Conservation (phyloP, 2,888 invertebrate species). For the Vanessa cardui region DNA sequence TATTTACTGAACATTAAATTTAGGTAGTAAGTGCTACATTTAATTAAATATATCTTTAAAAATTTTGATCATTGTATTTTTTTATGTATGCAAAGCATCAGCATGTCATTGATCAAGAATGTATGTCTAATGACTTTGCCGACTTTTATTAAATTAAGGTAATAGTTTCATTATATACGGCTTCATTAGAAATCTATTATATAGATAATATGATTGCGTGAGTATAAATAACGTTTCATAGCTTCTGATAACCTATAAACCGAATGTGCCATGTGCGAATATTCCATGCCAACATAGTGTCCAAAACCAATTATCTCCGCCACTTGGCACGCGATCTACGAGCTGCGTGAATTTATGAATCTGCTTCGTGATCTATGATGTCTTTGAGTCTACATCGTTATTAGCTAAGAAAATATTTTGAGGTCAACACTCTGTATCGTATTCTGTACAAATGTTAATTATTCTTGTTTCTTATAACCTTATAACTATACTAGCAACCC, state of each 20-base stretch:
- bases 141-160: no score
- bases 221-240: constrained; percentile 23
- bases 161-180: no score
- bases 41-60: no score
- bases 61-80: no score
- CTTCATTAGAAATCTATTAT: background rate
- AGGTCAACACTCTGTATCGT: background rate
- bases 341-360: constrained; percentile 46
- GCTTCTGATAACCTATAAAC: constrained; percentile 37
- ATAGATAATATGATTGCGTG: constrained; percentile 16
- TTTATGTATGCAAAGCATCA: no score
- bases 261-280: constrained; percentile 42
- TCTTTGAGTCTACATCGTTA: constrained; percentile 15
- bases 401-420: constrained; percentile 6
- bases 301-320: constrained; percentile 69
- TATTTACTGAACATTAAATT: no score
- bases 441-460: background rate
- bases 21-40: no score
- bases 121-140: no score
- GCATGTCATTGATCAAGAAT: no score
- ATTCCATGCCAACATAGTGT: constrained; percentile 49
- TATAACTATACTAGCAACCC: no score
- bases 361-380: constrained; percentile 21
- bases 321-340: constrained; percentile 62
- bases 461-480: no score